Evolutionary conservation across 2,113 vertebrate genomes (phyloP).

Genomic region (Electrona antarctica): DNA sequence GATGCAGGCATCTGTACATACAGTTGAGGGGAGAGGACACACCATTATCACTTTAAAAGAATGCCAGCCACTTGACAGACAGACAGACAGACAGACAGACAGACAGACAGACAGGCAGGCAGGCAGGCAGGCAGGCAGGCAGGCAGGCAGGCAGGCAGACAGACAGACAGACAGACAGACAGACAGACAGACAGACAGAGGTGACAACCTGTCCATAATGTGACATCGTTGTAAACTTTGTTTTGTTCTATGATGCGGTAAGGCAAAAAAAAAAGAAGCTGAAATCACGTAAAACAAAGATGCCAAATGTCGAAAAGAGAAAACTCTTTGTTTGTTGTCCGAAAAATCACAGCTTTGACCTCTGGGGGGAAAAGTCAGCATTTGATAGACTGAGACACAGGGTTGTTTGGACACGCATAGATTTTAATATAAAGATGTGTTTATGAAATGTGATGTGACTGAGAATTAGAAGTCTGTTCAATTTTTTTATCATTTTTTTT

Average conservation of each 20-base stretch:
- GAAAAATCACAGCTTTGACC: conserved; percentile 11
- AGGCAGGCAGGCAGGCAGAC: no score
- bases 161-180: no score
- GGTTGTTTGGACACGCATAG: conserved; percentile 47
- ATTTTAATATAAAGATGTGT: conserved; percentile 36
- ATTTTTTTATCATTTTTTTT: conserved; percentile 16
- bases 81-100: no score
- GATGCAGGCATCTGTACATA: no score
- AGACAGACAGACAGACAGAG: no score
- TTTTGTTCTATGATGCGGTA: conserved; percentile 39
- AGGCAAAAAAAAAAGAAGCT: conserved; percentile 46
- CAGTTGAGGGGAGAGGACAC: no score
- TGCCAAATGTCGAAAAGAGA: conserved; percentile 34
- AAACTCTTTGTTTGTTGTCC: conserved; percentile 21
- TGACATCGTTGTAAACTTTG: conserved; percentile 28
- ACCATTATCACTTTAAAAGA: no score
- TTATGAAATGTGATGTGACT: conserved; percentile 37
- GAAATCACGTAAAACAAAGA: conserved; percentile 17
- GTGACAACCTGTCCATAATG: conserved; percentile 29
- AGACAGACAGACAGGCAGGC: no score
- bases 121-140: no score
- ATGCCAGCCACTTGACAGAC: no score
- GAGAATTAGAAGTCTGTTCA: conserved; percentile 54
- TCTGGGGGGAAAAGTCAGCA: conserved; percentile 10
- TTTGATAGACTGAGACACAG: conserved; percentile 23